Base-by-base conservation (phyloP, 2,113 vertebrate genomes). In the Mellivora capensis region DNA sequence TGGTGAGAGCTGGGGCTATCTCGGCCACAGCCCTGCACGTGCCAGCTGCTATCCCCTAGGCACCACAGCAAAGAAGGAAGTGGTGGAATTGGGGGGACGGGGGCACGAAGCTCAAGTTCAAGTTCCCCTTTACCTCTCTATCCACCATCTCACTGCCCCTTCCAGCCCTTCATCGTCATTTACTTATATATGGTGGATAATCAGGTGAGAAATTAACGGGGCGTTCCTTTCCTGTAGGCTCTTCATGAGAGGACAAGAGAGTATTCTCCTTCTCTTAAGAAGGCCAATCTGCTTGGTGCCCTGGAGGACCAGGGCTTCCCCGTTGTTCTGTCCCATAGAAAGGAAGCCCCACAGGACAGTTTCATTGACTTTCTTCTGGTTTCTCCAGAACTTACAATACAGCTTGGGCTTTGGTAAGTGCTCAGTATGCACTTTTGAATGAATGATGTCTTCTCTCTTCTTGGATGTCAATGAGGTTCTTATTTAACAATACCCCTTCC, bases 1-100 rank as follows among this genome's bases (percentile, higher is more conserved):
- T 37, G 31, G 54, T 12, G 44, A 8, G 62, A 83, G n/a, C 42
- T 47, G 52, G 27, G 10, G 37, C 54, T 0, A 0, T 27, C 31
- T 37, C 7, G 3, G 42, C 23, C 15, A 3, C 21, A 7, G 42
- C 3, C 9, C 5, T 4, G 7, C 0, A 3, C 0, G 3, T 3
- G 15, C 79, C 4, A 37, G 27, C 47, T 59, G 14, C 62, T 7
- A 2, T 3, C 6, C 44, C 54, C 64, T 20, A 29, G 14, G 23
- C 23, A 59, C 29, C 0, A 4, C 0, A 14, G 20, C 42, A 49
- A 76, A 57, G 12, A 52, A 37, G 31, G 59, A 29, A n/a, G 17
- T 31, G 59, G 6, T 2, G 9, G 18, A 17, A n/a, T 14, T 5
- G 21, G 42, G 3, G 15, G 9, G 25, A 23, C 2, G 42, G 5